These are phyloP conservation scores for Streblospio benedicti DNA, from an alignment of 1,140 invertebrate genomes.

Conservation along the genomic window DNA sequence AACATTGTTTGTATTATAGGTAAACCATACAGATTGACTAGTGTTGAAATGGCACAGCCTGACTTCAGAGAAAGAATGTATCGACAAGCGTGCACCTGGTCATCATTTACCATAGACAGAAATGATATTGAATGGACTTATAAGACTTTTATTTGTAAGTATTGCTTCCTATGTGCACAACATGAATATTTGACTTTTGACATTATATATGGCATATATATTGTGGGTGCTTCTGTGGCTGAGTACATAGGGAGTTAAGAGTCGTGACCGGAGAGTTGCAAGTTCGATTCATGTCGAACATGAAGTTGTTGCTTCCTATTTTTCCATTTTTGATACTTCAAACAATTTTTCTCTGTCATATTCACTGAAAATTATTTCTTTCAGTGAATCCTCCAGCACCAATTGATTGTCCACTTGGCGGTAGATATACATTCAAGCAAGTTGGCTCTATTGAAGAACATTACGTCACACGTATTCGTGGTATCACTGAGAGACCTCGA, in stretches of 20 bases:
- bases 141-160: conserved; percentile 44
- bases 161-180: background rate
- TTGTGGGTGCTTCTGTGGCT: background rate
- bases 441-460: conserved; percentile 62
- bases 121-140: conserved; percentile 44
- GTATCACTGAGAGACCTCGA: conserved; percentile 83
- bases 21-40: conserved; percentile 35
- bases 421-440: conserved; percentile 89
- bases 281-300: background rate
- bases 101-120: conserved; percentile 42
- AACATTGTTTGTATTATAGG: conserved; percentile 22
- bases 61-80: conserved; percentile 37
- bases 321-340: background rate
- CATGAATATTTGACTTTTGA: background rate
- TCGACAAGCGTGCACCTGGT: conserved; percentile 43
- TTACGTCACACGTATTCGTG: conserved; percentile 87
- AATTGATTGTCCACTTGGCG: conserved; percentile 87
- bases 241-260: background rate
- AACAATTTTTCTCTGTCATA: background rate
- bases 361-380: conserved; percentile 22
- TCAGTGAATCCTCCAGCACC: conserved; percentile 81
- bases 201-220: background rate
- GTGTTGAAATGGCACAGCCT: background rate
- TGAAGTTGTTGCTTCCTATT: background rate
- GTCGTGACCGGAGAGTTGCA: background rate